Base-by-base conservation (phyloP, 2,797 vertebrate genomes). In the Thalassophryne amazonica region DNA sequence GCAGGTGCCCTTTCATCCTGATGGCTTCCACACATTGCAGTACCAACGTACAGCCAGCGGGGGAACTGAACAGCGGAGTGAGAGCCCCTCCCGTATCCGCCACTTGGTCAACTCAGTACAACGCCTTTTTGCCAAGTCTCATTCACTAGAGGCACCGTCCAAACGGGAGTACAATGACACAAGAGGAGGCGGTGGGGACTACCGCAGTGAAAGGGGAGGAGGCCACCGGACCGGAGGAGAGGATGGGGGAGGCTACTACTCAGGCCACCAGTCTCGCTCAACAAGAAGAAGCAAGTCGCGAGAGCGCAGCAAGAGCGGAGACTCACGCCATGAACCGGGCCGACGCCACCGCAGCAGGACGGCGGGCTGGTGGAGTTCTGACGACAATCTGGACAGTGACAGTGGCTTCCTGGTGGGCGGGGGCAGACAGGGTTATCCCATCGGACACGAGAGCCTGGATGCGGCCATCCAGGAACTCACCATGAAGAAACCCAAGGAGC, bases 21-120 rank as follows among this genome's bases (percentile, higher is more conserved):
- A 99, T 52, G 97, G 97, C 81, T 99, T 99, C 87, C 97, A 98
- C 82, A 99, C 97, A 0, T 86, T 99, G 64, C 97, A 98, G 79
- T 99, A 99, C 85, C 95, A 97, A 37, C 94, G 95, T 58, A 87
- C 93, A 5, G 82, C 83, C 4, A 90, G 90, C 1, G 89, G 88
- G 21, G 95, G 87, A 1, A 71, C 77, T 1, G 86, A 95, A 83
- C 92, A 91, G 58, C 95, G 97, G 57, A 98, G 95, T 3, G 97
- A 99, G 86, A 99, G 97, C 75, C 97, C 97, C 50, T 97, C 95
- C 23, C 94, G 96, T 47, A 99, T 99, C 69, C 95, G 97, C 25
- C 97, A 99, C 89, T 89, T 99, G 67, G 97, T 99, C 59, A 97
- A 99, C 88, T 99, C 97, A 0, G 97, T 99, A 41, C 97, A 99